Evolutionary conservation across 2,888 invertebrate genomes (phyloP), one percentile per base, ranked within the genome.

Genomic region (Protodeltote pygarga): DNA sequence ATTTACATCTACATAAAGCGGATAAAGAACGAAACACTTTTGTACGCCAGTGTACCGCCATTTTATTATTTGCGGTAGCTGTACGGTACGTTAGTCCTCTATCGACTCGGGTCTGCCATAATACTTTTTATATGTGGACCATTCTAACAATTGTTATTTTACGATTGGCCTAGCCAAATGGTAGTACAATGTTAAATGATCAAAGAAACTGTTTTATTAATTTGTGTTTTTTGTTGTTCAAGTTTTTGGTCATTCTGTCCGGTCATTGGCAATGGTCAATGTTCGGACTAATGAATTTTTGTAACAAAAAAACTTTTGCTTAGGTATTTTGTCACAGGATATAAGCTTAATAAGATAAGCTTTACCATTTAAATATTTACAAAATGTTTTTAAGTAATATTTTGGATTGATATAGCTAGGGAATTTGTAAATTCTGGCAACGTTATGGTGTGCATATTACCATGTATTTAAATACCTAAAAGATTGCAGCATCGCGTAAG

Each of bases 1-100:
- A n/a, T n/a, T n/a, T n/a, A n/a, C n/a, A n/a, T n/a, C n/a, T n/a
- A n/a, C n/a, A 13, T 3, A 10, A 1, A 16, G 6, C 11, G 8
- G 10, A 13, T 4, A 24, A 14, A 21, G 28, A 9, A 5, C n/a
- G 3, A 19, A 58, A 13, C 32, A 21, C 38, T 51, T 39, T 4
- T 37, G 47, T 10, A 8, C 24, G 1, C 41, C 44, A 53, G 27
- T 54, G 70, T 71, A 60, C 50, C 1, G 23, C 31, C 41, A 51
- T 66, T 64, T 65, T 64, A 62, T 67, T 71, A 66, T 71, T 73
- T 62, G 71, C 57, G 62, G 65, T 60, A 23, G 39, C 46, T 48
- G 55, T 50, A 64, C 71, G 76, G 57, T 52, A 71, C 77, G 73
- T 79, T 79, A 70, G 67, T 46, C 66, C 63, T 68, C 65, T 65